Evolutionary conservation across 2,888 invertebrate genomes (phyloP), one percentile per base, ranked within the genome.

Genomic region (Acrobasis consociella): DNA sequence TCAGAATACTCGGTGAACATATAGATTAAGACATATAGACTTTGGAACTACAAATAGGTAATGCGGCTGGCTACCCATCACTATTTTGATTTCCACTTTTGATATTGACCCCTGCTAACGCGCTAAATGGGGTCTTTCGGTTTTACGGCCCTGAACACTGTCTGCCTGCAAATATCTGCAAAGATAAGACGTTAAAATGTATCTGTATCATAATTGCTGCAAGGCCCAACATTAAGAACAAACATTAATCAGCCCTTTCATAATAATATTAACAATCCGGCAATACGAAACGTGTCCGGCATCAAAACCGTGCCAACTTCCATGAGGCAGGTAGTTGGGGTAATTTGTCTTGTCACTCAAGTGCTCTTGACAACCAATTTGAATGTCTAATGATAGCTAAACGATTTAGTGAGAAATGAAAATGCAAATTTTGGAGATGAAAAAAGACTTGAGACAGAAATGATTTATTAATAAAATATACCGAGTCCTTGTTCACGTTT

Each of bases 311-410:
- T 72, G 79, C 75, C 72, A 86, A 86, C 81, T 85, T 83, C 84
- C 82, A 87, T 84, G 83, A 83, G 73, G 76, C 77, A 76, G 71
- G 78, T 78, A 80, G 75, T 73, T 67, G 78, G 74, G 78, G 81
- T 82, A 75, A 89, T 89, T 89, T 87, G 84, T 90, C 87, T 85
- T 89, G 83, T 86, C 87, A 81, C 78, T 80, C 79, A 70, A 78
- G 68, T 72, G 77, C 77, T 80, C 81, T 81, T 85, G 78, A 73
- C 76, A 82, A 81, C 81, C 84, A 82, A 88, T 89, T 87, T 87
- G 83, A 87, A 87, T 87, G 81, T 80, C 79, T 83, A 85, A 86
- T 87, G 77, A 22, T 39, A 38, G 42, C 51, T 60, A 60, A 60
- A 37, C 50, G 13, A 15, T 60, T 60, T 52, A 60, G 51, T 60